These are phyloP conservation scores for Frieseomelitta varia DNA, from an alignment of 1,140 invertebrate species.

Conservation along the genomic window DNA sequence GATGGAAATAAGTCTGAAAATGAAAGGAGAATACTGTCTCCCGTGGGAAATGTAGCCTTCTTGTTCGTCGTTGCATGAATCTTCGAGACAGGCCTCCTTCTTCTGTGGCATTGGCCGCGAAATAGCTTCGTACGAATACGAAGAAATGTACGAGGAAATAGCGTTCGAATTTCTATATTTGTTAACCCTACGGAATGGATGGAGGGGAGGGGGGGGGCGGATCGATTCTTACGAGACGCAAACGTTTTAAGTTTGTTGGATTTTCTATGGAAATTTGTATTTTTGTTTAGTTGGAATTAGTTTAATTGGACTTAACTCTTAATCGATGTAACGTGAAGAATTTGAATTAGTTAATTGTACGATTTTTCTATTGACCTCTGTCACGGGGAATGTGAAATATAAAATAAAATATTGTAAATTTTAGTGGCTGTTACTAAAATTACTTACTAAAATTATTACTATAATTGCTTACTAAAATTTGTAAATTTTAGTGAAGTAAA, in stretches of 20 bases:
- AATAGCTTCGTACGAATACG: background rate
- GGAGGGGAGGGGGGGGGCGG: background rate
- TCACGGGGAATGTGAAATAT: too few relatives aligned
- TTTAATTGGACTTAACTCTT: too few relatives aligned
- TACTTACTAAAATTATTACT: too few relatives aligned
- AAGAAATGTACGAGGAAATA: background rate
- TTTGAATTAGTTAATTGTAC: too few relatives aligned
- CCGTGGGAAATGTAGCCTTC: constrained; percentile 49
- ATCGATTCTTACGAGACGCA: background rate
- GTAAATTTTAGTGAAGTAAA: too few relatives aligned
- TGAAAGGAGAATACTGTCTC: constrained; percentile 43
- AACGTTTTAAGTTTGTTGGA: background rate
- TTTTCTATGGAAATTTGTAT: background rate
- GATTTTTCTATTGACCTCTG: too few relatives aligned
- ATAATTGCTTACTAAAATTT: too few relatives aligned
- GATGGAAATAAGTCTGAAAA: constrained; percentile 54
- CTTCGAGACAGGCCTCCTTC: background rate
- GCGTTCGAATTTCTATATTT: background rate
- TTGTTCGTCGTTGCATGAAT: constrained; percentile 43
- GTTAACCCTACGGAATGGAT: constrained; percentile 13
- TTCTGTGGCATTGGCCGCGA: background rate
- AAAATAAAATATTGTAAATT: too few relatives aligned
- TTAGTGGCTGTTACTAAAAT: too few relatives aligned
- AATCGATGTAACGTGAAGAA: too few relatives aligned
- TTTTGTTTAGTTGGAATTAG: too few relatives aligned